Evolutionary conservation across 1,140 invertebrate species (phyloP), one percentile per base, ranked within the genome.

Genomic region (Drosophila eugracilis): DNA sequence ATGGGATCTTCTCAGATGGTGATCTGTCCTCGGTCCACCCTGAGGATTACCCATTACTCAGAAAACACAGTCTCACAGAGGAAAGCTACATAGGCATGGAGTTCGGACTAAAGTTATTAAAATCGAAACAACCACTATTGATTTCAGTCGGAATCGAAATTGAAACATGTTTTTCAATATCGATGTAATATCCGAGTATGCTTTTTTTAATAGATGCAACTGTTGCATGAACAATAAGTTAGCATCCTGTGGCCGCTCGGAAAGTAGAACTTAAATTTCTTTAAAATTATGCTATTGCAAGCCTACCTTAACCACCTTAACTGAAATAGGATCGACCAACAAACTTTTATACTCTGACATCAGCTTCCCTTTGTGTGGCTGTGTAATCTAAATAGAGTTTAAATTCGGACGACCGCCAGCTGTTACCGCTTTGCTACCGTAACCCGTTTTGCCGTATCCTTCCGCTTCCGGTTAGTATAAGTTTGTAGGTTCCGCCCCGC

Each of bases 1-100:
- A 24, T 28, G 55, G 41, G 7, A 65, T 65, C 60, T 65, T 65
- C 60, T 65, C 41, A 24, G 60, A 22, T 37, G 60, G 60, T 41
- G 60, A 57, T 62, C 60, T 15, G 15, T 12, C 4, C 1, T 4
- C 3, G 10, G 55, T 62, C 60, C 30, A 41, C 55, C 60, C 60
- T 19, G 58, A 62, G 57, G 60, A 65, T 65, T 65, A 57, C 62
- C 60, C 55, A 47, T 12, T 10, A 26, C 12, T 28, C 21, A 22
- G 39, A 65, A 15, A 15, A 22, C 24, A 37, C 21, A 37, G 44
- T 10, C 14, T 7, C 58, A 39, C 41, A 37, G 24, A 14, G 17
- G 54, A 15, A 4, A 32, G 52, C 19, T 45, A 14, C n/a, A 3
- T 24, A 7, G 0, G 12, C 6, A 10, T 28, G 15, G 39, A 45